Base-by-base conservation (phyloP, 2,888 invertebrate genomes). In the Acrobasis consociella region DNA sequence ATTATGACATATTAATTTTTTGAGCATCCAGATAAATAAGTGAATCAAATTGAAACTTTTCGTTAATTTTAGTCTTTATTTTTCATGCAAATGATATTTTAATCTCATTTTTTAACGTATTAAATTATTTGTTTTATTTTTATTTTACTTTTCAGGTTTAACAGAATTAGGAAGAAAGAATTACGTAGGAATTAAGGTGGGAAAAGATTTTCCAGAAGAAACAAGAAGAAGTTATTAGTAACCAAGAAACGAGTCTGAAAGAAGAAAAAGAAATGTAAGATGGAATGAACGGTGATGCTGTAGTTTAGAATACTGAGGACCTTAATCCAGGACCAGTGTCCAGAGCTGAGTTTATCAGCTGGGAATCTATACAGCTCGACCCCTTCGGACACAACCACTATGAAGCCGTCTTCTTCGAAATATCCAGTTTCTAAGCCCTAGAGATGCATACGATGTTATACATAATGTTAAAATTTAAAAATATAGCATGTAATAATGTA, bases 321-420 rank as follows among this genome's bases (percentile, higher is more conserved):
- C 95, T 95, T 95, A 86, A 95, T 89, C 95, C 95, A 95, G 87
- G 93, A 94, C 95, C 95, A 95, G 90, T 94, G 93, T 79, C 91
- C 87, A 84, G 93, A 93, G 85, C 93, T 93, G 89, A 94, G 94
- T 76, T 80, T 86, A 80, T 93, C 90, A 72, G 94, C 93, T 72
- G 94, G 94, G 81, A 94, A 93, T 92, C 94, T 94, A 92, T 89
- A 90, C 86, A 94, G 91, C 87, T 94, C 93, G 83, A 93, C 87
- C 80, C 94, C 94, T 81, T 94, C 94, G 72, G 94, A 93, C 81
- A 94, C 86, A 83, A 95, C 91, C 85, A 94, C 93, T 77, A 95
- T 87, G 84, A 83, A 88, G 78, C 91, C 93, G 67, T 93, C 93
- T 58, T 94, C 94, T 87, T 94, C 94, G 80, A 87, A 94, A 94